Conservation (phyloP, 2,113 vertebrate genomes). For the Condylura cristata region DNA sequence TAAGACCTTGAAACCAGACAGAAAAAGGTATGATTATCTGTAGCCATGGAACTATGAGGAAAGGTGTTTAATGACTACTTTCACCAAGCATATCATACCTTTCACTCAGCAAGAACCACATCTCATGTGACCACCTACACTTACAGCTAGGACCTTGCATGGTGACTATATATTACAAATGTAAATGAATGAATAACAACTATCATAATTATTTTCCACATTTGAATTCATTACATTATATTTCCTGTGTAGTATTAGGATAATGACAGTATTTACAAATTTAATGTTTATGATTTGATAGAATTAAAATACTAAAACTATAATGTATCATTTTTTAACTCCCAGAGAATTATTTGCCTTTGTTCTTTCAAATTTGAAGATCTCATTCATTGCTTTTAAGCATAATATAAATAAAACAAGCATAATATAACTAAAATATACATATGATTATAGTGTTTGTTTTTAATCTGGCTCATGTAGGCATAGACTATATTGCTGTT, state of each 20-base stretch:
- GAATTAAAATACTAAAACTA: background rate
- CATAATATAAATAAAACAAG: background rate
- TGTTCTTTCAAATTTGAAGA: background rate
- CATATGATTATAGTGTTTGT: background rate
- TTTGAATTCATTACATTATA: background rate
- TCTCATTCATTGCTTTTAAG: background rate
- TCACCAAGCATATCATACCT: background rate
- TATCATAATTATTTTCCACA: background rate
- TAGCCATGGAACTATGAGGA: background rate
- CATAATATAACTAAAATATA: too few relatives aligned
- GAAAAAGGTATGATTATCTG: background rate
- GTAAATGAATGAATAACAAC: background rate
- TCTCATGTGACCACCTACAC: background rate
- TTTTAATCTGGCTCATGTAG: background rate
- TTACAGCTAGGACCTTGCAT: background rate
- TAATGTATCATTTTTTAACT: slow-evolving; percentile 5
- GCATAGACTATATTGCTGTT: background rate
- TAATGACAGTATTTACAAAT: background rate
- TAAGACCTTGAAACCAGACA: background rate
- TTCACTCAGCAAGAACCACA: background rate
- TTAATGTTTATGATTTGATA: background rate
- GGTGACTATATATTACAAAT: background rate
- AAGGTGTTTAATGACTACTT: background rate
- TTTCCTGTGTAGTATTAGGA: background rate
- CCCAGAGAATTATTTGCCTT: background rate